Evolutionary conservation across 2,888 invertebrate species (phyloP).

Genomic region (Coleophora flavipennella): DNA sequence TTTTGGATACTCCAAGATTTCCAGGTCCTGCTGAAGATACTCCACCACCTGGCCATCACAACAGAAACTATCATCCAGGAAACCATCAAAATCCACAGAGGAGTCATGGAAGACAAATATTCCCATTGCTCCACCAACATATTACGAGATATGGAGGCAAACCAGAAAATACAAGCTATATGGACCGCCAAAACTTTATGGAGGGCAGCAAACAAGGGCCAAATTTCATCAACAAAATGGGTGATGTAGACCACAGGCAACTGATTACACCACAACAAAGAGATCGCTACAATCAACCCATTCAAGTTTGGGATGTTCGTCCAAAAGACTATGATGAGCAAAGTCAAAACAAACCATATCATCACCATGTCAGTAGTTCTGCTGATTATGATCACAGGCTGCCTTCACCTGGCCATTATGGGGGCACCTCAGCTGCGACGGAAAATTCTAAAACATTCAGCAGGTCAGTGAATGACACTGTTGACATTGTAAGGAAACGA

Average conservation of each 20-base stretch:
- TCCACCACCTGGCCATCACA: constrained; percentile 24
- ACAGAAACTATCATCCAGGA: constrained; percentile 30
- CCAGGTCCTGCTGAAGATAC: constrained; percentile 19
- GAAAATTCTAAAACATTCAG: constrained; percentile 55
- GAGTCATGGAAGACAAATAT: constrained; percentile 22
- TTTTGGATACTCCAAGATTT: constrained; percentile 24
- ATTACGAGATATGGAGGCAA: constrained; percentile 22
- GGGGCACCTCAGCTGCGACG: constrained; percentile 33
- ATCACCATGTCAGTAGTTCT: constrained; percentile 24
- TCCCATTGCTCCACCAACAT: constrained; percentile 23
- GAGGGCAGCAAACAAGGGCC: constrained; percentile 19
- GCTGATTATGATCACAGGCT: constrained; percentile 56
- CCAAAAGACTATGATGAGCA: constrained; percentile 28
- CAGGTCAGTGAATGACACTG: constrained; percentile 58
- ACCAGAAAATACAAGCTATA: constrained; percentile 14
- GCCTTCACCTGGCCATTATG: constrained; percentile 61
- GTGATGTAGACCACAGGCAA: constrained; percentile 50
- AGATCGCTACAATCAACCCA: constrained; percentile 19
- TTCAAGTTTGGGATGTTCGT: constrained; percentile 31
- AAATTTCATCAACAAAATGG: constrained; percentile 42
- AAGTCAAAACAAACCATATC: constrained; percentile 25
- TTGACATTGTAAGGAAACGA: constrained; percentile 52
- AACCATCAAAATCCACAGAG: constrained; percentile 29
- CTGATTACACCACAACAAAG: constrained; percentile 12
- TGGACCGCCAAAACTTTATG: constrained; percentile 5